Evolutionary conservation across 2,113 vertebrate species (phyloP).

Genomic region (Willisornis vidua): DNA sequence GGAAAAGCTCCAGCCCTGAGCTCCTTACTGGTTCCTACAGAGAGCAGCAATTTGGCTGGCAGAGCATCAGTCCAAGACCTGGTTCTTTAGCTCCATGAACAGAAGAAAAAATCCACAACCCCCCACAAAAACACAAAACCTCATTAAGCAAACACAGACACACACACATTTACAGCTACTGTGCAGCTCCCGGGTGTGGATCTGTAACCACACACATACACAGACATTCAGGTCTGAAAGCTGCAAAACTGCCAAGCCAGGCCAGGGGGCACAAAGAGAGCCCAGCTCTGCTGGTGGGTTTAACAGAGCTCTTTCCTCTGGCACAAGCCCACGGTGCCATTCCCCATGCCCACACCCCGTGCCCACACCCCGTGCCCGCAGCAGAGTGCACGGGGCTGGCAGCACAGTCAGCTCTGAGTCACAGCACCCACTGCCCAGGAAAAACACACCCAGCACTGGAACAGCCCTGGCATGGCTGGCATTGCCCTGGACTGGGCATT

Average conservation of each 20-base stretch:
- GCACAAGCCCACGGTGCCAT: not conserved
- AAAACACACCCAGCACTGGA: too few species aligned
- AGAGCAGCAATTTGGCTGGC: not conserved
- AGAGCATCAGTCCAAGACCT: not conserved
- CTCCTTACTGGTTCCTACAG: not conserved
- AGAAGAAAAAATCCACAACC: not conserved
- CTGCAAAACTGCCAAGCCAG: not conserved
- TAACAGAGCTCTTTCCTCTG: accelerated
- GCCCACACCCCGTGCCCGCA: too few species aligned
- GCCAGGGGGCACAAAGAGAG: not conserved
- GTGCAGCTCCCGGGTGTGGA: not conserved
- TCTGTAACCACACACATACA: not conserved
- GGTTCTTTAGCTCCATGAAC: not conserved
- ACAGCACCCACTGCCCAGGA: too few species aligned
- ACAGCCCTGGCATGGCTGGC: too few species aligned
- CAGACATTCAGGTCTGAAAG: not conserved
- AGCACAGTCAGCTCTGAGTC: too few species aligned
- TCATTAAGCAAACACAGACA: not conserved
- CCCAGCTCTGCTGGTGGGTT: accelerated
- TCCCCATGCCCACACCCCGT: not conserved
- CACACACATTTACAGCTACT: accelerated
- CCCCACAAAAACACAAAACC: not conserved
- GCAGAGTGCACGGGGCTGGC: too few species aligned
- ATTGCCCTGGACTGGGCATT: too few species aligned
- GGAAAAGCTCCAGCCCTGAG: not conserved